Base-by-base conservation (phyloP, 2,888 invertebrate species). In the Actias luna region DNA sequence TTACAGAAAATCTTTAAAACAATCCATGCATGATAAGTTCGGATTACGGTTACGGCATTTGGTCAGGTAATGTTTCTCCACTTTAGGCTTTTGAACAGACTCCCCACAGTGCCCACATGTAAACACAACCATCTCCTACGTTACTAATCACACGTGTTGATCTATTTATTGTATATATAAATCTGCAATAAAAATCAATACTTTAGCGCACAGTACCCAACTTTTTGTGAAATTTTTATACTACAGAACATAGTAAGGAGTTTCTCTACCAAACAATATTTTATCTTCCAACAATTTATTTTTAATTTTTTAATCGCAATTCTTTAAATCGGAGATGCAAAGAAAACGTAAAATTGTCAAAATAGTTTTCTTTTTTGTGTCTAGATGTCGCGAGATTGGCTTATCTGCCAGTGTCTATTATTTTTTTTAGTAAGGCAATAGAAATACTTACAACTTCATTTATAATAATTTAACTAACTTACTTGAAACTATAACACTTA, bases 71-170 rank as follows among this genome's bases (percentile, higher is more conserved):
- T 99, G 99, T 79, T 97, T 98, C 71, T 97, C 97, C 0, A 98
- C 98, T 82, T 96, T 95, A 31, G 97, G 96, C 82, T 99, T 99
- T 83, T 98, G 98, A 39, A 98, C 88, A 46, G 97, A 95, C 66
- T 97, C 97, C 0, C 98, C 98, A 83, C 99, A 99, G 72, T 96
- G 94, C 75, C 97, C 96, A 85, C 99, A 99, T 14, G 97, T 97
- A 84, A 99, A 99, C 62, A 98, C 96, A 55, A 99, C 99, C 99
- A 99, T 99, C 57, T 72, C 69, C 62, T 57, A 52, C 18, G 36
- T 59, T 61, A 69, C 25, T 29, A 18, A 29, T 55, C 29, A 29
- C 78, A 77, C 77, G 78, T 80, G 79, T 67, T 69, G 61, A 42
- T 67, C 60, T 46, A 68, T 70, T 67, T 71, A 70, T 74, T 78